Conservation (phyloP, 2,113 vertebrate species). For the Columba livia region DNA sequence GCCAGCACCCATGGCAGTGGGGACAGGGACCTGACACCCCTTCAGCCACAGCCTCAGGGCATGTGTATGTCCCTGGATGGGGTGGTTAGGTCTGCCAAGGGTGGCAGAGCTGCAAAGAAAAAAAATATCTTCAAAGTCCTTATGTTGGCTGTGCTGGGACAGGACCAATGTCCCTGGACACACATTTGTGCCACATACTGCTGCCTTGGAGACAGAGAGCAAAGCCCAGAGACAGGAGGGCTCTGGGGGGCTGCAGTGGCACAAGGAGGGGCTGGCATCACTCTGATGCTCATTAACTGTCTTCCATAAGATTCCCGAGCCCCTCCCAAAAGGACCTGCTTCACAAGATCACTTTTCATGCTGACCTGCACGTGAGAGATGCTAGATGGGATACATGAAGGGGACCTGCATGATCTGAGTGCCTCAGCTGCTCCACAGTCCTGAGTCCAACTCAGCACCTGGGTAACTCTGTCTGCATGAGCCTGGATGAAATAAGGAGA, state of each 20-base stretch:
- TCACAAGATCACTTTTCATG: neutral
- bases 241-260: neutral
- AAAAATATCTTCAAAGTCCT: neutral
- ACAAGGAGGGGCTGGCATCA: fast-evolving
- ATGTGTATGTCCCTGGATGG: no score
- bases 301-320: neutral
- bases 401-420: fast-evolving
- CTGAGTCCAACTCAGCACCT: fast-evolving
- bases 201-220: neutral
- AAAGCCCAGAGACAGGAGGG: neutral
- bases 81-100: neutral
- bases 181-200: neutral
- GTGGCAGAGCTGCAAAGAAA: neutral
- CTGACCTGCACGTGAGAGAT: fast-evolving
- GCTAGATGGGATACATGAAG: neutral
- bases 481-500: neutral
- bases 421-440: neutral
- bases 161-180: fast-evolving
- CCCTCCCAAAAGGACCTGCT: neutral
- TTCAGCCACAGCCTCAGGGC: neutral
- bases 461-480: neutral
- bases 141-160: neutral
- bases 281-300: neutral
- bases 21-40: neutral
- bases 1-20: neutral